Conservation (phyloP, 1,140 invertebrate genomes). For the Portunus trituberculatus region DNA sequence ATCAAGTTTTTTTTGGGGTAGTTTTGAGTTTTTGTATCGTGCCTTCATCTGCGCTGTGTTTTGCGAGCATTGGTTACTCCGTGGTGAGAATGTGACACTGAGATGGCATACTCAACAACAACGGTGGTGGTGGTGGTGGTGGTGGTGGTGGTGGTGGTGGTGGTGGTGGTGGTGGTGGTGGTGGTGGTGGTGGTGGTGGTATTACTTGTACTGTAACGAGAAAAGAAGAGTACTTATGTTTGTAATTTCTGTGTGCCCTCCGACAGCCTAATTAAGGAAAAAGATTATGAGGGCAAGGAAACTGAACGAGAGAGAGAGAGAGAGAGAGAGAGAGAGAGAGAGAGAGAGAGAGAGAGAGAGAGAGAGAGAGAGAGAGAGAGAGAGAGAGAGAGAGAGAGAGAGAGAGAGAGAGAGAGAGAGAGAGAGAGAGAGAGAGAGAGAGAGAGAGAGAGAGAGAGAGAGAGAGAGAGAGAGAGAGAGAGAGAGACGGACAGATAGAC, state of each 20-base stretch:
- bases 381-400: neutral
- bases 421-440: neutral
- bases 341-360: neutral
- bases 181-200: neutral
- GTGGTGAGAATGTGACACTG: too few relatives aligned
- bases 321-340: neutral
- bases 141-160: neutral
- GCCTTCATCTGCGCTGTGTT: neutral
- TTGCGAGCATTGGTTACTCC: neutral
- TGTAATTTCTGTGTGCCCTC: too few relatives aligned
- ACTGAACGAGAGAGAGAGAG: neutral
- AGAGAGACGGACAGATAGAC: too few relatives aligned
- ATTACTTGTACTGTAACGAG: neutral
- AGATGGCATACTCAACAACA: neutral
- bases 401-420: neutral
- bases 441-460: slow-evolving; percentile 37
- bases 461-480: slow-evolving; percentile 29
- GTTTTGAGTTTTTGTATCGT: neutral
- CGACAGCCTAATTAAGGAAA: too few relatives aligned
- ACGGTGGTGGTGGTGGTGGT: neutral
- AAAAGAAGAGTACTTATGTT: too few relatives aligned
- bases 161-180: neutral
- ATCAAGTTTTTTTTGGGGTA: neutral
- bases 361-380: neutral
- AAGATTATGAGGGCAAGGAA: too few relatives aligned